Base-by-base conservation (phyloP, 2,888 invertebrate genomes). In the Nomada ferruginata region DNA sequence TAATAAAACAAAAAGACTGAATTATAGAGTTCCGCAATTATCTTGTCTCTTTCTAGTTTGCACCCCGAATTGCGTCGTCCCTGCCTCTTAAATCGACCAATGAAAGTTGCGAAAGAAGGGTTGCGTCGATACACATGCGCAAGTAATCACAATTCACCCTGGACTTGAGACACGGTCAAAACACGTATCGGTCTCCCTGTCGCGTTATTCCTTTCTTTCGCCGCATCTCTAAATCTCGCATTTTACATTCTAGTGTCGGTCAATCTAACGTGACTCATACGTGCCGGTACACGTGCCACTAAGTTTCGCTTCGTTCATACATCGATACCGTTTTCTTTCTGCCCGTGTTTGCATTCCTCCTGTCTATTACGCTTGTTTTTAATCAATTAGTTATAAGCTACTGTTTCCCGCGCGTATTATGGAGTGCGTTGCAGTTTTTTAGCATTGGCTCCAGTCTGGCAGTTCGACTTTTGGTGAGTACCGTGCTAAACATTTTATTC, bases 381-480 rank as follows among this genome's bases (percentile, higher is more conserved):
- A 55, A 20, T 61, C 64, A 42, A 64, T 66, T 65, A 76, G 13
- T 76, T 47, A 2, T 76, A 69, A 75, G 52, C 64, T 47, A 80
- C 82, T 83, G 61, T 82, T 86, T 88, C 79, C 63, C 80, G 79
- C 86, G 82, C 79, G 73, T 88, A 91, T 73, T 77, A 92, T 92
- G 92, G 89, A 89, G 90, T 86, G 89, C 81, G 83, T 85, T 65
- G 83, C 88, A 82, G 93, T 93, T 93, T 93, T 93, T 92, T 93
- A 93, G 93, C 93, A 92, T 90, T 85, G 79, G 89, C 87, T 90
- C 81, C 88, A 85, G 65, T 84, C 82, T 87, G 85, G 85, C 57
- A 84, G 79, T 78, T 77, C 85, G 83, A 87, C 82, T 87, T 88
- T 91, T 76, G 92, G 93, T 93, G 66, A 93, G 93, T 91, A 42